phyloP scores from a whole-genome alignment of 92 coral and sea anemone genomes.

The Plumapathes pennacea region DNA sequence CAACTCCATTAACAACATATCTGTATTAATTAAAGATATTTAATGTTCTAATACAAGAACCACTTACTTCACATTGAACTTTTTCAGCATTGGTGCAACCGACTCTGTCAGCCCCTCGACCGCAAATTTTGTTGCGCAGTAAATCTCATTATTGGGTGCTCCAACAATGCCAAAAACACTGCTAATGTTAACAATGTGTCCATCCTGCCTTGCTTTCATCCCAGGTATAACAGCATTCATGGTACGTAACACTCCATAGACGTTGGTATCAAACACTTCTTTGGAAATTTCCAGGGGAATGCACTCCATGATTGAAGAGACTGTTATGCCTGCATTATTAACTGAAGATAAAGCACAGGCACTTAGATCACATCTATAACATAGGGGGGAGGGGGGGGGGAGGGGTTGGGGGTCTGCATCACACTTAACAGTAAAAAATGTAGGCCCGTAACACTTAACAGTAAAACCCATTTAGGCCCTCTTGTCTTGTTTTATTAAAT shows the following conservation, averaged over 20 bases:
- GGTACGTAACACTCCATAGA: conserved; percentile 67
- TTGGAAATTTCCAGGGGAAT: conserved; percentile 40
- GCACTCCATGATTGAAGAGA: conserved; percentile 60
- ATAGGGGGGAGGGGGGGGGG: too few species aligned
- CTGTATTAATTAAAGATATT: too few species aligned
- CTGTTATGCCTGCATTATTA: conserved; percentile 85
- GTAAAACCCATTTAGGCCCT: too few species aligned
- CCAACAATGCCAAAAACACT: conserved; percentile 63
- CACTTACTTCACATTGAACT: conserved; percentile 64
- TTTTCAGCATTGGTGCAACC: conserved; percentile 59
- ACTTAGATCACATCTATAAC: too few species aligned
- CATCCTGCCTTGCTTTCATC: conserved; percentile 75
- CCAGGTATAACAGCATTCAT: conserved; percentile 79
- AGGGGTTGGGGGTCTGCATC: too few species aligned
- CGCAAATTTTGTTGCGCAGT: conserved; percentile 86
- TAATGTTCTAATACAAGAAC: too few species aligned
- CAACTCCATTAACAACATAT: too few species aligned
- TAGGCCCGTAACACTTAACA: too few species aligned
- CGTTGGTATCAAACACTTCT: conserved; percentile 64
- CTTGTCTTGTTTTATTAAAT: too few species aligned
- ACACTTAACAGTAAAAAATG: too few species aligned
- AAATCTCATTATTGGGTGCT: conserved; percentile 55
- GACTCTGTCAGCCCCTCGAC: conserved; percentile 82
- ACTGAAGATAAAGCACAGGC: conserved; percentile 39
- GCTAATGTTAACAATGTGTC: conserved; percentile 76